These are phyloP conservation scores for Hycleus phaleratus DNA, from an alignment of 1,140 invertebrate genomes.

Conservation along the genomic window DNA sequence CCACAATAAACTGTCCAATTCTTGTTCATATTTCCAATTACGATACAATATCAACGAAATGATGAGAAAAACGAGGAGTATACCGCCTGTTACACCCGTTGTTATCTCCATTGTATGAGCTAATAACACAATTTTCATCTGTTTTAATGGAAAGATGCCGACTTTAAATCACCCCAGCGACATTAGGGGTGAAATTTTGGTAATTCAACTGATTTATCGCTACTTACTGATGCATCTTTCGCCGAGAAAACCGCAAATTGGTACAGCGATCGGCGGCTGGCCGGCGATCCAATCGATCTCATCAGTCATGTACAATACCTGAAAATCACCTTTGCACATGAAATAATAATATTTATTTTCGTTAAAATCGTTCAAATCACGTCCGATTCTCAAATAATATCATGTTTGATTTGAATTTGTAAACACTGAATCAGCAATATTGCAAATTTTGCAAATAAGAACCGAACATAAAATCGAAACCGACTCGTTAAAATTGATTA, in stretches of 20 bases:
- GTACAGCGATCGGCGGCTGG: constrained; percentile 80
- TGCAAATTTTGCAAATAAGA: not conserved
- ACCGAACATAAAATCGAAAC: too few species aligned
- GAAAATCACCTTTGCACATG: constrained; percentile 15
- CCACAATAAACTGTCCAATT: constrained; percentile 89
- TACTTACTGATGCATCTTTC: constrained; percentile 84
- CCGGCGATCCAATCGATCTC: constrained; percentile 71
- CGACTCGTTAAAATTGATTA: not conserved
- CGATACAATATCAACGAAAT: constrained; percentile 67
- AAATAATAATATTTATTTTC: not conserved
- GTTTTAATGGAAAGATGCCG: not conserved
- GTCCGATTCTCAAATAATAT: too few species aligned
- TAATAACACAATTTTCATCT: constrained; percentile 35
- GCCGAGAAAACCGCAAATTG: constrained; percentile 82
- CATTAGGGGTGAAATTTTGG: too few species aligned
- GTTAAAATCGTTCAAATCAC: not conserved
- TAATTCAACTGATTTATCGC: too few species aligned
- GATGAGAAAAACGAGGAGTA: constrained; percentile 60
- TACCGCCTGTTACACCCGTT: constrained; percentile 66
- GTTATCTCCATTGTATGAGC: constrained; percentile 77
- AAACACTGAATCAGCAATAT: constrained; percentile 3
- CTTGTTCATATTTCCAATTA: constrained; percentile 92
- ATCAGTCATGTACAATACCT: constrained; percentile 61
- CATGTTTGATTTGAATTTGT: not conserved
- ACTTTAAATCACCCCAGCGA: too few species aligned